phyloP scores from a whole-genome alignment of 2,888 invertebrate genomes.

The Cheilosia variabilis region DNA sequence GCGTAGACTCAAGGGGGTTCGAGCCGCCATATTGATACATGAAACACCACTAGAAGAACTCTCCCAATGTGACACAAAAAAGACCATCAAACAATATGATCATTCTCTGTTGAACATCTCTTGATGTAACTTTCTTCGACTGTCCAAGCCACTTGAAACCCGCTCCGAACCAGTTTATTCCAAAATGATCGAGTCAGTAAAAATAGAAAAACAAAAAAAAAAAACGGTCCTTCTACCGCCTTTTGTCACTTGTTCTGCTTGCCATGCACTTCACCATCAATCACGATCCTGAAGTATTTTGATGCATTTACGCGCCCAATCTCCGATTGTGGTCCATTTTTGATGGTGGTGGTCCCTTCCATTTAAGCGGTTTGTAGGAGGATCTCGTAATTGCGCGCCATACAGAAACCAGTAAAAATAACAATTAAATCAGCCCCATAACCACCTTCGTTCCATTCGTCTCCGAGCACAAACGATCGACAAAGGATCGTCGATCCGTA shows the following conservation, averaged over 20 bases:
- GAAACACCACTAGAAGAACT: not conserved
- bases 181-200: conserved; percentile 31
- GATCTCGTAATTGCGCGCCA: conserved; percentile 42
- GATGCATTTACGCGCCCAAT: conserved; percentile 32
- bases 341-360: conserved; percentile 8
- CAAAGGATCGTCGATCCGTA: conserved; percentile 16
- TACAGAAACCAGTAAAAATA: conserved; percentile 22
- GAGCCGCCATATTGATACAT: not conserved
- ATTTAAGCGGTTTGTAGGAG: conserved; percentile 23
- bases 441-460: conserved; percentile 38
- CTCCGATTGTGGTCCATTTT: conserved; percentile 46
- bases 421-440: conserved; percentile 47
- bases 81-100: not conserved
- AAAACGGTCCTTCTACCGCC: not conserved
- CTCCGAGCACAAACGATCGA: not conserved
- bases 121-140: conserved; percentile 3
- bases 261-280: conserved; percentile 54
- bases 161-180: conserved; percentile 34
- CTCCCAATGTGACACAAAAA: not conserved
- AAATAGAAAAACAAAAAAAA: not conserved
- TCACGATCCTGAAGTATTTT: conserved; percentile 41
- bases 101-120: not conserved
- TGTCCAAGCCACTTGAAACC: conserved; percentile 27
- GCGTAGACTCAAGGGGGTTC: not conserved
- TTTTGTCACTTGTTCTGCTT: conserved; percentile 28